Conservation (phyloP, 2,888 invertebrate species). For the Osedax fenrisi region DNA sequence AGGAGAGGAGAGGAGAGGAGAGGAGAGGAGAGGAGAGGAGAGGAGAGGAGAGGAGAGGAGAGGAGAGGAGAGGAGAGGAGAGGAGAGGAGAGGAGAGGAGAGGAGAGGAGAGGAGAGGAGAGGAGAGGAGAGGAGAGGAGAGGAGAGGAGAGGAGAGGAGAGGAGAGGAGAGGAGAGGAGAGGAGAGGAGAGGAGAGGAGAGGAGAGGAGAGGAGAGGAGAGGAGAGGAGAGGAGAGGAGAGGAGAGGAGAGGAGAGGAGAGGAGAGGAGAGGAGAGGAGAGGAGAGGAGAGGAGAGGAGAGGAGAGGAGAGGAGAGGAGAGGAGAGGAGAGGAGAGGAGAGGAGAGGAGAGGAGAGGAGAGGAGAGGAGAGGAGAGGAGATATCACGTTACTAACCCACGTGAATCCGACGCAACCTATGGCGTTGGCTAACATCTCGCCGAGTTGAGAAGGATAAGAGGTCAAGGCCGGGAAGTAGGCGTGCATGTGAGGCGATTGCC, state of each 20-base stretch:
- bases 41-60: conserved; percentile 27
- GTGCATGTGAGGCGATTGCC: conserved; percentile 96
- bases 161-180: conserved; percentile 15
- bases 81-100: conserved; percentile 27
- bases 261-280: no score
- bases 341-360: no score
- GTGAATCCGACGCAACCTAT: conserved; percentile 88
- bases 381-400: conserved; percentile 76
- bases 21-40: conserved; percentile 27
- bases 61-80: conserved; percentile 25
- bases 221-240: conserved; percentile 27
- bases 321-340: no score
- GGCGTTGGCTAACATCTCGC: conserved; percentile 87
- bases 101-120: conserved; percentile 26
- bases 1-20: conserved; percentile 27
- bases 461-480: conserved; percentile 91
- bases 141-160: conserved; percentile 25
- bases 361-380: no score
- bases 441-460: conserved; percentile 81
- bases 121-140: conserved; percentile 26
- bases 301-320: no score
- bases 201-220: conserved; percentile 25
- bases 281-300: no score
- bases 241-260: conserved; percentile 26
- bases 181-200: conserved; percentile 21